Base-by-base conservation (phyloP, 2,113 vertebrate genomes). In the Neopipo cinnamomea region DNA sequence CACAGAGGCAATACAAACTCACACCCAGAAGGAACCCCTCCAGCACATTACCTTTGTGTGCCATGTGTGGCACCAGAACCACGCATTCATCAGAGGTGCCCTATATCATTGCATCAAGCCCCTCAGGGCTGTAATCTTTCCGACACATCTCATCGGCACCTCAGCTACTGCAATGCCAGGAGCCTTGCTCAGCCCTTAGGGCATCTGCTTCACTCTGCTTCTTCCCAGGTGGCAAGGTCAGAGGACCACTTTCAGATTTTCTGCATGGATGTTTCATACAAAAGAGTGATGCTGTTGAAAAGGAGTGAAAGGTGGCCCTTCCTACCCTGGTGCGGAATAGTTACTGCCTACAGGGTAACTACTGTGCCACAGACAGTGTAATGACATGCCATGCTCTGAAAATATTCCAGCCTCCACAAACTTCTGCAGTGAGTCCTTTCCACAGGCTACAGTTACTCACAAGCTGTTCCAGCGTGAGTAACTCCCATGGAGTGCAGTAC, bases 41-140 rank as follows among this genome's bases (percentile, higher is more conserved):
- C 62, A 59, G 76, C 80, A 68, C 58, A 37, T 19, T 27, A 53
- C 25, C 0, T 1, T 7, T 0, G 0, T 46, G 39, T 1, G 3
- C 17, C 8, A 3, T 9, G 20, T 11, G 15, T 27, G 70, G 61
- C 73, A 66, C 28, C 50, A 71, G 25, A 80, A 58, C 39, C 53
- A 59, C 5, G 7, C 18, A 8, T 3, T 25, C 18, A 31, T 7
- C 31, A 61, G 28, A 73, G 24, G 28, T 63, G 47, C 14, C 39
- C 14, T 2, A 4, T 18, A 61, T n/a, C n/a, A 46, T 28, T 61
- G 24, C 3, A 17, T 22, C 50, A 70, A 55, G 33, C 17, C 23
- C 25, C 74, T 49, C 21, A 42, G 35, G n/a, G 61, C 5, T 85
- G 30, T 30, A 35, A 35, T 41, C 19, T 14, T 82, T 53, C 61